These are phyloP conservation scores for Automeris io DNA, from an alignment of 2,888 invertebrate genomes.

Conservation along the genomic window DNA sequence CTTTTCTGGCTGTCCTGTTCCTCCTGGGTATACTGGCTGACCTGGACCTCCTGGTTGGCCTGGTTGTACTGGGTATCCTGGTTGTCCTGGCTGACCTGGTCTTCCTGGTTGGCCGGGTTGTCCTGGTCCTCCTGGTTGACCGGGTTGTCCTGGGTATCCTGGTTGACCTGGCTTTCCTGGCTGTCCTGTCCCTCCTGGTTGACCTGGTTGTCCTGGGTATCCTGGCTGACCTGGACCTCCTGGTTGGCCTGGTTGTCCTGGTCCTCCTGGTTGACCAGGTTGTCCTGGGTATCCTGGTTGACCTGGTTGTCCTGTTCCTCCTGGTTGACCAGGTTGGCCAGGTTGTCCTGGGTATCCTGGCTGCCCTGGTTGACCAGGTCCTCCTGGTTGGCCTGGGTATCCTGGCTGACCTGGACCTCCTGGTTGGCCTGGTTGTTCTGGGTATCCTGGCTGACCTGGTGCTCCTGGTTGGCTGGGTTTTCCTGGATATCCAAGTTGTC, in stretches of 20 bases:
- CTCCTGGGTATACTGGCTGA: conserved; percentile 10
- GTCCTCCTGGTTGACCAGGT: conserved; percentile 21
- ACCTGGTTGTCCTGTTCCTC: conserved; percentile 19
- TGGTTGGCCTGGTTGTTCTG: conserved; percentile 17
- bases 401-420: conserved; percentile 17
- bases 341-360: conserved; percentile 12
- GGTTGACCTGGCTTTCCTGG: conserved; percentile 27
- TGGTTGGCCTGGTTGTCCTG: conserved; percentile 18
- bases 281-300: conserved; percentile 36
- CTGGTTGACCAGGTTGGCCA: too few relatives aligned
- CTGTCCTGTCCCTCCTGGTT: conserved; percentile 17
- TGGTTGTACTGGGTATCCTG: conserved; percentile 36
- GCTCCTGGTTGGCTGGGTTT: conserved; percentile 18
- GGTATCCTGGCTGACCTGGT: conserved; percentile 17
- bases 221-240: conserved; percentile 17
- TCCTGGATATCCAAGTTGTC: conserved; percentile 27
- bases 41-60: conserved; percentile 18
- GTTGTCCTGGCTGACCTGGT: conserved; percentile 32
- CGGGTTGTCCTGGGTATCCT: conserved; percentile 43
- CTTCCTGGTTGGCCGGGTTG: conserved; percentile 23
- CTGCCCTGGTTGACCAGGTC: conserved; percentile 28
- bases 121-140: conserved; percentile 45
- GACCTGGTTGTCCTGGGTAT: conserved; percentile 15
- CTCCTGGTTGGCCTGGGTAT: conserved; percentile 19
- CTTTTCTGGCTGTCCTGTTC: conserved; percentile 5